Conservation (phyloP, 2,797 vertebrate genomes). For the Aratinga solstitialis region DNA sequence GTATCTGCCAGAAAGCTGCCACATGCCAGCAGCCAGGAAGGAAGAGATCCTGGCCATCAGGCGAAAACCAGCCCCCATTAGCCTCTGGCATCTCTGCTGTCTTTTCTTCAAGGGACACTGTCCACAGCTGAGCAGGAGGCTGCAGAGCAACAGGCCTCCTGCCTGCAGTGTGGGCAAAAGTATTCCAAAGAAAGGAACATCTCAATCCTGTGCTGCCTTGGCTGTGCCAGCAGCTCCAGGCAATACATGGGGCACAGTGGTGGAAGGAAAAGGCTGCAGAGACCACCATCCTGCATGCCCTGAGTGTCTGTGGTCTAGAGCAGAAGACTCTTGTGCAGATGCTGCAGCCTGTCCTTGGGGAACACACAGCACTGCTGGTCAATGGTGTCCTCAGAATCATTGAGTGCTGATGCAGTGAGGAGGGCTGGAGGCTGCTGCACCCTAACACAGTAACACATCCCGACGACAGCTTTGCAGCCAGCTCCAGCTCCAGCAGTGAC, state of each 20-base stretch:
- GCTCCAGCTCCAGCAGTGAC: no score
- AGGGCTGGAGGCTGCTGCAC: no score
- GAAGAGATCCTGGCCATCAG: not conserved
- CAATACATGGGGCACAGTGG: not conserved
- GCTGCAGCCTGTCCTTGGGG: no score
- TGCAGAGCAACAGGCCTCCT: not conserved
- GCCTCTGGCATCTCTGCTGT: no score
- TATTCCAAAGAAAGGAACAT: not conserved
- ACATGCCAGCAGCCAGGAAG: not conserved
- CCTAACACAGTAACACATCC: no score
- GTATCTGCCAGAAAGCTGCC: no score
- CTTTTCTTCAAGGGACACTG: not conserved
- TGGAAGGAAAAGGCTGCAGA: not conserved
- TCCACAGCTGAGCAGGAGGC: not conserved
- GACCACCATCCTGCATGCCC: not conserved
- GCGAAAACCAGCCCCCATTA: fast-evolving
- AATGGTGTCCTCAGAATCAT: not conserved
- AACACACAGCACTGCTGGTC: not conserved
- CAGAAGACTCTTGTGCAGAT: no score
- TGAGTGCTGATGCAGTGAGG: no score
- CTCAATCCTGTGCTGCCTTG: not conserved
- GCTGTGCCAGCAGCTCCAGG: not conserved
- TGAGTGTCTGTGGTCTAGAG: no score
- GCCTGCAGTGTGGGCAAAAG: not conserved
- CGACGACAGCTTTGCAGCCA: no score